Base-by-base conservation (phyloP, 92 coral and sea anemone species). In the Galaxea fascicularis region DNA sequence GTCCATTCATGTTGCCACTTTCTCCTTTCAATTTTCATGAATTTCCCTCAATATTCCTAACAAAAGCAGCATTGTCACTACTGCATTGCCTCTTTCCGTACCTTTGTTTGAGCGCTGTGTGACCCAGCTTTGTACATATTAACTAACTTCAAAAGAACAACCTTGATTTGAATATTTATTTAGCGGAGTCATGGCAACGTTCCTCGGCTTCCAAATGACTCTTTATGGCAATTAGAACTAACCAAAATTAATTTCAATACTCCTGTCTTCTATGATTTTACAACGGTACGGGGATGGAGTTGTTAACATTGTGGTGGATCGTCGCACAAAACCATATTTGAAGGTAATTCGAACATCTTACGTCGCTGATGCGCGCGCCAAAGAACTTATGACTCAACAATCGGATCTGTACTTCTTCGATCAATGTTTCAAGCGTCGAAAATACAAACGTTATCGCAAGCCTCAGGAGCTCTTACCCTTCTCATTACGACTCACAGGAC, bases 381-480 rank as follows among this genome's bases (percentile, higher is more conserved):
- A 30, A 70, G 78, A 70, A 82, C 77, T 30, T 11, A 82, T 82
- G 86, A 68, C 25, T 82, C 78, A 82, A 29, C 86, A 82, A 82
- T 86, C 82, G 74, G 88, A 76, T 22, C 72, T 93, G 71, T 96
- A 86, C 77, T 96, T 96, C 91, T 96, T 91, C 91, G 98, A 92
- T 64, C 93, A 90, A 46, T 72, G 83, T 39, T 73, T 56, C 73
- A 74, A 57, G 58, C 82, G 89, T 29, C 90, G 87, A 69, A 90
- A 77, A 69, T 92, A 65, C 71, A 94, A 91, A 62, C 98, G 99
- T 20, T 85, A 81, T 79, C 95, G 99, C 13, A 96, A 95, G 77
- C 97, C 99, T 0, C 88, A 94, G 20, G 99, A 96, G 35, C 89
- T 94, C 39, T 89, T 96, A 78, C 99, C 99, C 8, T 96, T 96